Percentiles rank a stretch among this genome's conserved stretches.
These are phyloP conservation scores for Rhinatrema bivittatum DNA, from an alignment of 2,797 vertebrate genomes.

Conservation along the genomic window DNA sequence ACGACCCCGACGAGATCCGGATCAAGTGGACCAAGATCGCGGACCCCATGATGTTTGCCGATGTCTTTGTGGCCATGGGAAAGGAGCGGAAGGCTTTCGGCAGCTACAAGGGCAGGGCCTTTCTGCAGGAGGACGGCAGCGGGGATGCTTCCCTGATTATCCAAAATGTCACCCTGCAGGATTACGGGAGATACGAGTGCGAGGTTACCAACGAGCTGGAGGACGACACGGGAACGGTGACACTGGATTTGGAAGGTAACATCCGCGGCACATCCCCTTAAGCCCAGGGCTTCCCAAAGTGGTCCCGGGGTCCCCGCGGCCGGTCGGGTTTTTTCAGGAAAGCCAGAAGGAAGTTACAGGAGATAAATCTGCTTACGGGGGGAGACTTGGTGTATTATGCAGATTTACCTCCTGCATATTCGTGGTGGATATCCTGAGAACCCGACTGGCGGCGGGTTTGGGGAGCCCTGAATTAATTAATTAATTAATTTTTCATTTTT, in stretches of 20 bases:
- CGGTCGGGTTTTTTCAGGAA: too few relatives aligned
- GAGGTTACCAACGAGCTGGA: constrained; percentile 93
- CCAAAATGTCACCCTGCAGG: constrained; percentile 85
- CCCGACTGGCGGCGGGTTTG: too few relatives aligned
- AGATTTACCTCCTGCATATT: too few relatives aligned
- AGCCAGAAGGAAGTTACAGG: not conserved
- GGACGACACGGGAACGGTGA: constrained; percentile 86
- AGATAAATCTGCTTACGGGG: too few relatives aligned
- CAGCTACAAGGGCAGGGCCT: constrained; percentile 71
- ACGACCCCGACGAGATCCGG: constrained; percentile 70
- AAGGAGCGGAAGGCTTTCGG: constrained; percentile 74
- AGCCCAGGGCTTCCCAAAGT: not conserved
- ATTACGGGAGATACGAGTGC: constrained; percentile 90
- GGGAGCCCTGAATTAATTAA: too few relatives aligned
- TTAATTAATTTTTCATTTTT: too few relatives aligned
- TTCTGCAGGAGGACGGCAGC: constrained; percentile 66
- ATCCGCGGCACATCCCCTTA: too few relatives aligned
- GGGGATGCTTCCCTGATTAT: constrained; percentile 86
- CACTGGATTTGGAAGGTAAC: constrained; percentile 86
- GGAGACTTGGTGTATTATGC: too few relatives aligned
- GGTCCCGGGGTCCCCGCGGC: accelerated
- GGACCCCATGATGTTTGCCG: constrained; percentile 74
- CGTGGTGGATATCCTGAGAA: too few relatives aligned
- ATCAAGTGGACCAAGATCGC: constrained; percentile 94
- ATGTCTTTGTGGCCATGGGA: constrained; percentile 85